Base-by-base conservation (phyloP, 2,797 vertebrate genomes). In the Coendou prehensilis region DNA sequence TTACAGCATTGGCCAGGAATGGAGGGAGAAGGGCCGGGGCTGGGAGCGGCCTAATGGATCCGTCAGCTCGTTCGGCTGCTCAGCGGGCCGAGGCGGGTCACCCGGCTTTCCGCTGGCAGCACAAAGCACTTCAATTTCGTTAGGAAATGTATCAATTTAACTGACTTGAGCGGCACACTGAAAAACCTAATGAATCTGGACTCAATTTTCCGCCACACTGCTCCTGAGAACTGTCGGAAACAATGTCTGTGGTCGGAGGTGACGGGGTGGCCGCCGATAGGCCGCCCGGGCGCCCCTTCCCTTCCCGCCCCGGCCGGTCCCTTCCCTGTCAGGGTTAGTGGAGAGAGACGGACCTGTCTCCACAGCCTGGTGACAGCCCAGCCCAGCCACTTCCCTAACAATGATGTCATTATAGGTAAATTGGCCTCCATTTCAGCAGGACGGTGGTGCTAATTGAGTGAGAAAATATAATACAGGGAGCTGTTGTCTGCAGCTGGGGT, bases 61-160 rank as follows among this genome's bases (percentile, higher is more conserved):
- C 99, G 99, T 99, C 99, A 99, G 99, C 99, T 99, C 99, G 99
- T 99, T 99, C 99, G 98, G 99, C 99, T 99, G 99, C 99, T 99
- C 99, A 99, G 99, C 99, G 99, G 99, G 99, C 99, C 99, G 99
- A 99, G 99, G 99, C 99, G 99, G 99, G 99, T 99, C 99, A 99
- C 99, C 99, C 99, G 99, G 99, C 99, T 99, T 99, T 99, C 99
- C 99, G 99, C 99, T 99, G 99, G 99, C 99, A 99, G 99, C 99
- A 99, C 99, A 99, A 99, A 99, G 99, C 99, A 99, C 99, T 99
- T 99, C 99, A 99, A 99, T 99, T 99, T 99, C 99, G 99, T 99
- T 99, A 99, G 99, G 99, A 99, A 99, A 99, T 99, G 99, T 99
- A 99, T 99, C 99, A 99, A 99, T 99, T 99, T 99, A 99, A 99